phyloP scores from a whole-genome alignment of 2,113 vertebrate genomes.

The Dicaeum eximium region DNA sequence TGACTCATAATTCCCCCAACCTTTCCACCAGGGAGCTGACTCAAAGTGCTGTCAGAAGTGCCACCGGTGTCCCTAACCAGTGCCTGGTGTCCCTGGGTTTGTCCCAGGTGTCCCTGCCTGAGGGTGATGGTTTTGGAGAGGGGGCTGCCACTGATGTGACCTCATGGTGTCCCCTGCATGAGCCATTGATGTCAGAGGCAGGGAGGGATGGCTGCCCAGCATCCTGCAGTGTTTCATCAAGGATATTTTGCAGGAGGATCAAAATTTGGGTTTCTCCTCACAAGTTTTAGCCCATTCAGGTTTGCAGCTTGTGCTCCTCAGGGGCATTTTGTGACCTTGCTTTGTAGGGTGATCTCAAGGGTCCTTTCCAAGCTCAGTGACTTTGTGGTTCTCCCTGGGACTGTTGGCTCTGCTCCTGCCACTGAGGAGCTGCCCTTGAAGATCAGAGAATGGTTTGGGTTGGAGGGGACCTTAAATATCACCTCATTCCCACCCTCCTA shows the following conservation, averaged over 20 bases:
- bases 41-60: background rate
- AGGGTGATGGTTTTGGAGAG: background rate
- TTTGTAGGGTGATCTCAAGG: background rate
- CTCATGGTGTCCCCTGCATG: background rate
- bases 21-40: background rate
- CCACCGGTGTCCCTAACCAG: background rate
- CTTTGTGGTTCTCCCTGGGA: background rate
- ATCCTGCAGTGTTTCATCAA: fast-evolving
- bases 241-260: background rate
- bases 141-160: background rate
- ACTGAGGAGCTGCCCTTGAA: background rate
- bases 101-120: background rate
- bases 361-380: fast-evolving
- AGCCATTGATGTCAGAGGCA: fast-evolving
- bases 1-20: background rate
- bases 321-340: background rate
- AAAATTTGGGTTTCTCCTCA: background rate
- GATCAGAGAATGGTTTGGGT: background rate
- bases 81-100: background rate
- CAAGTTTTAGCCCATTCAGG: background rate
- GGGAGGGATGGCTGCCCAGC: background rate
- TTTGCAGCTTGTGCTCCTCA: fast-evolving
- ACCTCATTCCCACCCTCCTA: background rate
- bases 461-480: background rate
- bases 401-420: background rate